Evolutionary conservation across 2,888 invertebrate genomes (phyloP), one percentile per base, ranked within the genome.

Genomic region (Glyphotaelius pellucidus): DNA sequence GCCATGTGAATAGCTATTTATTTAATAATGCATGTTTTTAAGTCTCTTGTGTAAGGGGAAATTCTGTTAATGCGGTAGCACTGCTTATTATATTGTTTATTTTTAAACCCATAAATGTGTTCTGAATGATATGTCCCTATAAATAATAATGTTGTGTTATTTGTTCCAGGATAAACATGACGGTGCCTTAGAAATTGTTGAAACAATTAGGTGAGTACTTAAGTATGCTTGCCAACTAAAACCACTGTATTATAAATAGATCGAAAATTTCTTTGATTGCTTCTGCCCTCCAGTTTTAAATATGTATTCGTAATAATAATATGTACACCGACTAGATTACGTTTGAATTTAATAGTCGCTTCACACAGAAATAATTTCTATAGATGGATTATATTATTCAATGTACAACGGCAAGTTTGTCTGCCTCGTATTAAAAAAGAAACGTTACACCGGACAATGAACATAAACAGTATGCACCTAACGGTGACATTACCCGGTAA

Each of bases 141-240:
- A 67, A 67, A 67, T 67, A 67, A 67, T 67, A 67, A 67, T 67
- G 25, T 19, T 83, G 89, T 93, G 87, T 91, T 94, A 94, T 95
- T 95, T 95, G 95, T 95, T 95, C 96, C 96, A 98, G 98, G 98
- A 98, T 96, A 98, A 98, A 95, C 98, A 98, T 95, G 98, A 99
- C 96, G 98, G 98, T 94, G 98, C 98, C 94, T 96, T 98, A 95
- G 99, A 99, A 96, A 98, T 99, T 95, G 98, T 98, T 94, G 98
- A 99, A 95, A 98, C 98, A 87, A 98, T 99, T 96, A 97, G 97
- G 98, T 98, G 95, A 95, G 96, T 94, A 91, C 7, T 84, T 38
- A 35, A 80, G 4, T 32, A 14, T 32, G 32, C 5, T 15, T 81
- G 9, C 19, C 32, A 15, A 81, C 31, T 19, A 12, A 67, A 81